Percentiles rank a stretch among this genome's conserved stretches.
Conservation (phyloP, 2,113 vertebrate genomes). For the Bambusicola thoracicus region DNA sequence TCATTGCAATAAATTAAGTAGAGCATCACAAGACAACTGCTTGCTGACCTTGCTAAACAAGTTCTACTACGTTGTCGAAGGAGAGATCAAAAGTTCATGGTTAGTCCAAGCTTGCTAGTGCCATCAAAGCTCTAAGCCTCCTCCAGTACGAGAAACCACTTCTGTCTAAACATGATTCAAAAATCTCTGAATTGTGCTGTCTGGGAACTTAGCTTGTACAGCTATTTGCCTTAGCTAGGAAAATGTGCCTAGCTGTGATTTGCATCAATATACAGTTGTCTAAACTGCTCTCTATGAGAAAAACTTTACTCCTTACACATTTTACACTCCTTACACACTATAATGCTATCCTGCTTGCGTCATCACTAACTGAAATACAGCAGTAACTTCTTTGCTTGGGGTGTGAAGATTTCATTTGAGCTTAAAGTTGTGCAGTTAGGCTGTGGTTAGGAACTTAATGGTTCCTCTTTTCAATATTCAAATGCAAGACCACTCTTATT, state of each 20-base stretch:
- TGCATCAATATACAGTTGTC: neutral
- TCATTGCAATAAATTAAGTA: neutral
- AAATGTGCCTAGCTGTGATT: neutral
- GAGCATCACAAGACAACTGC: neutral
- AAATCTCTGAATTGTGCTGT: neutral
- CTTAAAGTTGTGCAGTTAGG: neutral
- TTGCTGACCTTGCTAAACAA: constrained; percentile 39
- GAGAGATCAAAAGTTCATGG: constrained; percentile 2
- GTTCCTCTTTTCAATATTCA: neutral
- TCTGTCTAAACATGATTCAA: constrained; percentile 14
- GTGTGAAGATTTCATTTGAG: neutral
- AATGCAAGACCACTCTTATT: neutral
- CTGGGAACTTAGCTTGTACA: neutral
- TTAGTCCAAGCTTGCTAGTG: constrained; percentile 7
- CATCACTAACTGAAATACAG: neutral
- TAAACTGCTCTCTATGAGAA: neutral
- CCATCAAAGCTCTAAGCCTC: neutral
- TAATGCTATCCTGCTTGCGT: neutral
- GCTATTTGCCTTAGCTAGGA: neutral
- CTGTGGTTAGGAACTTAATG: neutral
- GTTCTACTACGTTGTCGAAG: constrained; percentile 24
- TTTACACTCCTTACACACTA: too few relatives aligned
- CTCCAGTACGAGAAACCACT: neutral
- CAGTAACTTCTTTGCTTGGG: neutral
- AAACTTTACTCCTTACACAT: neutral